Percentiles rank a stretch among this genome's conserved stretches.
Evolutionary conservation across 1,140 invertebrate species (phyloP).

Genomic region (Hylyphantes graminicola): DNA sequence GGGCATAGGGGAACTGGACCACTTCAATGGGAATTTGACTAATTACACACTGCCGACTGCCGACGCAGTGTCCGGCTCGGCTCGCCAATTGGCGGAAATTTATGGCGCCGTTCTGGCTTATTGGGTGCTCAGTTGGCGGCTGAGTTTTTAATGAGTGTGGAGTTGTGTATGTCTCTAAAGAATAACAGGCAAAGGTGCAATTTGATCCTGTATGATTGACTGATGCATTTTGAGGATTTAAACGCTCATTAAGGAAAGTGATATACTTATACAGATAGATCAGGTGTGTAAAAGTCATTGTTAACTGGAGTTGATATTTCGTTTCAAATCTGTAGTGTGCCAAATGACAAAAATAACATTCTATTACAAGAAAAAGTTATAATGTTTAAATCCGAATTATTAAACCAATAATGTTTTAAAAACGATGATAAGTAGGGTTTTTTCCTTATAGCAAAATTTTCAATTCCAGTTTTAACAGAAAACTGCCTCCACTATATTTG

Average conservation of each 20-base stretch:
- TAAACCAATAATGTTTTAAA: not conserved
- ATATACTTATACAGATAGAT: not conserved
- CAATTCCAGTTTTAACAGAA: too few relatives aligned
- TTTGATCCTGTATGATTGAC: slow-evolving; percentile 3
- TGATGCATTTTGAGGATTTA: slow-evolving; percentile 11
- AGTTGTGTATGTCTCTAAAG: not conserved
- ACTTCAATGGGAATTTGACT: slow-evolving; percentile 20
- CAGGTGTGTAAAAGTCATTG: not conserved
- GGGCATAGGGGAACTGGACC: slow-evolving; percentile 32
- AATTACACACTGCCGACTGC: slow-evolving; percentile 29
- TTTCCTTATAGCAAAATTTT: not conserved
- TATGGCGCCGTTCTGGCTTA: not conserved
- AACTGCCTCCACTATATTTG: too few relatives aligned
- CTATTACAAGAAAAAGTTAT: too few relatives aligned
- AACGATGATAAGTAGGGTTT: not conserved
- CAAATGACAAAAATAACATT: too few relatives aligned
- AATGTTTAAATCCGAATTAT: too few relatives aligned
- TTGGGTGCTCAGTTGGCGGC: slow-evolving; percentile 2
- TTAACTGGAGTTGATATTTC: too few relatives aligned
- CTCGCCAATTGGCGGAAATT: not conserved
- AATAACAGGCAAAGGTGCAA: slow-evolving; percentile 18
- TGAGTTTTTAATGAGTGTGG: slow-evolving; percentile 19
- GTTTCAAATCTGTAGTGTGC: too few relatives aligned
- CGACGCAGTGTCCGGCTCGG: slow-evolving; percentile 22
- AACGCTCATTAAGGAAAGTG: slow-evolving; percentile 21